Conservation (phyloP, 2,113 vertebrate genomes). For the Rafetus swinhoei region DNA sequence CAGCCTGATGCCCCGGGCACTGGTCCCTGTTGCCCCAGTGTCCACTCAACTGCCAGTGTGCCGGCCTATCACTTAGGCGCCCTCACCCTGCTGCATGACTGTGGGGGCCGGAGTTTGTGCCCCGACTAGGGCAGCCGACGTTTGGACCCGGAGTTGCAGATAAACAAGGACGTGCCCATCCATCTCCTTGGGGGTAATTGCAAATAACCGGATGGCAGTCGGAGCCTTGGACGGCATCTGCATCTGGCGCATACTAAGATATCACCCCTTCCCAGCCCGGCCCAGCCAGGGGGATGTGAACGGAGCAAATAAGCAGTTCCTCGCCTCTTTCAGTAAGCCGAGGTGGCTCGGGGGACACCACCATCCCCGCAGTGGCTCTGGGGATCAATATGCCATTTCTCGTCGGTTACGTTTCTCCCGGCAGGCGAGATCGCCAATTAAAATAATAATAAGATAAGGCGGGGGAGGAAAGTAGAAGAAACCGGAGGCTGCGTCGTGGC, state of each 20-base stretch:
- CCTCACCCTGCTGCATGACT: background rate
- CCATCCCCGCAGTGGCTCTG: background rate
- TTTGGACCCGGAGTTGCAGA: background rate
- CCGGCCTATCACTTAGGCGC: background rate
- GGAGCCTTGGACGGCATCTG: background rate
- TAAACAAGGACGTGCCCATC: background rate
- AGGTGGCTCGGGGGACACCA: background rate
- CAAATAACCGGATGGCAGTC: background rate
- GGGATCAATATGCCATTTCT: background rate
- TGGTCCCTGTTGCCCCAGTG: background rate
- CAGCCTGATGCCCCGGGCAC: background rate
- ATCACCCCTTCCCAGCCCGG: background rate
- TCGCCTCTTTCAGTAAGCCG: background rate
- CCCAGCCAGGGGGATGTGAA: background rate
- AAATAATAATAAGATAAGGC: background rate
- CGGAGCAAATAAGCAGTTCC: rapidly evolving
- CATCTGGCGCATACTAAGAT: background rate
- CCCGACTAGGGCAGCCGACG: no score
- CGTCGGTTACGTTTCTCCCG: background rate
- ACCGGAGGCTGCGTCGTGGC: background rate
- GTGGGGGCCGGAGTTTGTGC: background rate
- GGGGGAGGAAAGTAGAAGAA: background rate
- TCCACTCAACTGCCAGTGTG: background rate
- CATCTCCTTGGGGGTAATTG: background rate
- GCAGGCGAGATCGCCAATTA: background rate